phyloP scores from a whole-genome alignment of 2,797 vertebrate species.

The Megaceryle alcyon region DNA sequence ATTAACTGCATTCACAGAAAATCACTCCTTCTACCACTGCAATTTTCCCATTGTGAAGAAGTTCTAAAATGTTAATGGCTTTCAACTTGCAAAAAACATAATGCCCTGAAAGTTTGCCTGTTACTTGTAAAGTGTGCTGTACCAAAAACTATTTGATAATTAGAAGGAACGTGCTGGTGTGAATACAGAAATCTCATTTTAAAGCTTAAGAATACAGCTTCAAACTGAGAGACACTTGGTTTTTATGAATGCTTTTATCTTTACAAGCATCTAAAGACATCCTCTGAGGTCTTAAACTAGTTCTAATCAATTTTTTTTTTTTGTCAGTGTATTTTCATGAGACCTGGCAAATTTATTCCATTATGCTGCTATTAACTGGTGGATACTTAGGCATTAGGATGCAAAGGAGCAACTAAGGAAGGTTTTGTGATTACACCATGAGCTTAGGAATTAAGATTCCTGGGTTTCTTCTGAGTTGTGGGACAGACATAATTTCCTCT shows the following conservation, averaged over 20 bases:
- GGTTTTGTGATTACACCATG: neutral
- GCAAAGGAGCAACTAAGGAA: neutral
- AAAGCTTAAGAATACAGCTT: slow-evolving; percentile 2
- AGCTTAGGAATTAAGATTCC: neutral
- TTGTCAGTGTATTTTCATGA: slow-evolving; percentile 28
- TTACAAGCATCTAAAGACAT: slow-evolving; percentile 11
- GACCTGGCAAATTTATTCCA: slow-evolving; percentile 17
- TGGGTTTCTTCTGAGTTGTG: neutral
- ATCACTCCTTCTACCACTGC: neutral
- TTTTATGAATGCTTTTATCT: slow-evolving; percentile 51
- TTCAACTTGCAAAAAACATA: neutral
- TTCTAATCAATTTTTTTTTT: slow-evolving; percentile 10
- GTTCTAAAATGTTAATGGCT: slow-evolving; percentile 9
- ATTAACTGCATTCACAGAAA: neutral
- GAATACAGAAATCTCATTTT: neutral
- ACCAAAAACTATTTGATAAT: neutral
- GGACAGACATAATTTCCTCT: neutral
- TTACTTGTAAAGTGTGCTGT: neutral
- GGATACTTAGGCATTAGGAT: slow-evolving; percentile 20
- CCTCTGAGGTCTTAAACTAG: slow-evolving; percentile 21
- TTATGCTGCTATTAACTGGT: neutral
- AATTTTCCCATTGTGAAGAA: neutral
- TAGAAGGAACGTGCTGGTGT: neutral
- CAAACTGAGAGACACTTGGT: neutral
- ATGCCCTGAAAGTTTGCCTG: neutral